Percentiles rank a stretch among this genome's conserved stretches.
phyloP scores from a whole-genome alignment of 2,888 invertebrate species.

The Osmoderma eremita region DNA sequence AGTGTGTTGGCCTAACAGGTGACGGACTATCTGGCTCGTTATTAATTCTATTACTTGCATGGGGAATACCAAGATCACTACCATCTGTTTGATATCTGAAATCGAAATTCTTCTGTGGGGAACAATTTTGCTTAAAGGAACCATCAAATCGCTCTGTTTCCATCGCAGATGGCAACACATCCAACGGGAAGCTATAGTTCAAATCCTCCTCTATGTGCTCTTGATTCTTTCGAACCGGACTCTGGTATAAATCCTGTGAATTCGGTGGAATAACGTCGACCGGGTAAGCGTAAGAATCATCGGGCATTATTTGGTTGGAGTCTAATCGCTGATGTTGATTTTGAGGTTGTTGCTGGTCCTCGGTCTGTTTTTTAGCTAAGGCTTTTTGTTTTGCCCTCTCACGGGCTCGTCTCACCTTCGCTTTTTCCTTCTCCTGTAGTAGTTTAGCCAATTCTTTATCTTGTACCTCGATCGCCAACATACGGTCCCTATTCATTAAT shows the following conservation, averaged over 20 bases:
- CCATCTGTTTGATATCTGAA: conserved; percentile 42
- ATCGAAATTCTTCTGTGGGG: conserved; percentile 48
- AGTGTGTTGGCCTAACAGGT: conserved; percentile 59
- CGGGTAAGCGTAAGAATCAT: conserved; percentile 67
- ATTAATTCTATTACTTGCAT: conserved; percentile 47
- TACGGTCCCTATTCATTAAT: conserved; percentile 68
- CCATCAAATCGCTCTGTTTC: conserved; percentile 47
- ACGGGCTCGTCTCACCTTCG: conserved; percentile 75
- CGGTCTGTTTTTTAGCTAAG: conserved; percentile 65
- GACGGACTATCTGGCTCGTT: conserved; percentile 51
- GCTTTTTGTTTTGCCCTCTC: conserved; percentile 76
- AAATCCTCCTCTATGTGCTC: conserved; percentile 56
- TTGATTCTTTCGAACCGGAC: conserved; percentile 25
- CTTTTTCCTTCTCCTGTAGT: conserved; percentile 79
- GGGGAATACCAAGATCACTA: conserved; percentile 26
- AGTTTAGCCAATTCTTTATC: conserved; percentile 81
- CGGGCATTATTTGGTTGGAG: conserved; percentile 58
- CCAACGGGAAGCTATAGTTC: conserved; percentile 63
- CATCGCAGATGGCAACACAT: conserved; percentile 54
- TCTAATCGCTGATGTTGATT: conserved; percentile 54
- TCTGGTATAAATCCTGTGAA: conserved; percentile 28
- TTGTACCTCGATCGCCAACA: conserved; percentile 81
- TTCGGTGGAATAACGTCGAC: conserved; percentile 64
- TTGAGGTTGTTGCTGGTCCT: conserved; percentile 56
- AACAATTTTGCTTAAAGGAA: conserved; percentile 49